Evolutionary conservation across 2,797 vertebrate species (phyloP), one percentile per base, ranked within the genome.

Genomic region (Acomys russatus): DNA sequence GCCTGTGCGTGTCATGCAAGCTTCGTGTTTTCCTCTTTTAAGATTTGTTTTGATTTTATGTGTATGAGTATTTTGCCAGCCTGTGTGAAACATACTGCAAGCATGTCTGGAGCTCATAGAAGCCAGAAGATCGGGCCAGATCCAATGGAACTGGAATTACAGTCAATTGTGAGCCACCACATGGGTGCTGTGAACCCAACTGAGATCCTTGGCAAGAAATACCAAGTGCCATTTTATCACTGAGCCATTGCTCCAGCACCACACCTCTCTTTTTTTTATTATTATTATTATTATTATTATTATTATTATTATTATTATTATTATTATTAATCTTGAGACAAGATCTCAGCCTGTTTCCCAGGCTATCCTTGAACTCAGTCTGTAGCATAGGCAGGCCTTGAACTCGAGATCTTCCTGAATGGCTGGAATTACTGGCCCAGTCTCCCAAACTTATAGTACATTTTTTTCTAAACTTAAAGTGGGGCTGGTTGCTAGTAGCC

Each of bases 391-490:
- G 63, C 82, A 84, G 25, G 23, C 44, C 25, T 66, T 44, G 38
- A 66, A 49, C 28, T 84, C 49, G 28, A 30, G 4, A 33, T 68
- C 38, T 49, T 85, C 28, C 63, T 4, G 63, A 66, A 61, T 3
- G 49, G 38, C 38, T 30, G 79, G n/a, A 61, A 83, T 44, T 44
- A 18, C 23, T 63, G 23, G 23, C 23, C 35, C 44, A 23, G 61
- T 23, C 23, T 63, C 44, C 38, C 17, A 51, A 51, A 28, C 44
- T 68, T 22, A 23, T 14, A 68, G 63, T 83, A 83, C n/a, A 44
- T 30, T 30, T 66, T 87, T 56, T 93, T 73, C 76, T 78, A 80
- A 76, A n/a, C 35, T 76, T 30, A 35, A 90, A n/a, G 88, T 66
- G 71, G 44, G 44, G 66, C 25, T 44, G 18, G 63, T 89, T 89